A percentile compares a stretch with the other conserved stretches of the same genome.
Evolutionary conservation across 2,888 invertebrate genomes (phyloP).

Genomic region (Apamea sordens): DNA sequence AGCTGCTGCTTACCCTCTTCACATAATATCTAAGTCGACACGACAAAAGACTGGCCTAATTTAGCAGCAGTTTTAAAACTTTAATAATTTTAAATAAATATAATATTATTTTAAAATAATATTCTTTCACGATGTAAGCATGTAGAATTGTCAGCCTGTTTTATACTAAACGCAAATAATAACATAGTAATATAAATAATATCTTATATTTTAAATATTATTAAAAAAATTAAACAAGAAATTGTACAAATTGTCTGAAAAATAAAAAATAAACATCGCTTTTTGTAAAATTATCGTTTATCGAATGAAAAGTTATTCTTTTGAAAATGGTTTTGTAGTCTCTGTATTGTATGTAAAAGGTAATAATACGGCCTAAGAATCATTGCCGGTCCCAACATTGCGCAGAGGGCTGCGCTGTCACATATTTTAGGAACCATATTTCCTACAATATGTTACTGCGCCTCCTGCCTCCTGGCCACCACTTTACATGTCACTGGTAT

Average conservation of each 20-base stretch:
- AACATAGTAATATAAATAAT: slow-evolving; percentile 62
- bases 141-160: not conserved
- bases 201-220: slow-evolving; percentile 43
- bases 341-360: not conserved
- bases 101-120: not conserved
- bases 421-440: not conserved
- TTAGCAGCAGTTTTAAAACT: not conserved
- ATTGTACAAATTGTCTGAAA: slow-evolving; percentile 58
- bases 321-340: not conserved
- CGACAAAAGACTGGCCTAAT: slow-evolving; percentile 9
- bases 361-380: not conserved
- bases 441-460: too few relatives aligned
- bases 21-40: not conserved
- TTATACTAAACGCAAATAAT: slow-evolving; percentile 47
- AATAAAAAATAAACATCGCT: not conserved
- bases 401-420: not conserved
- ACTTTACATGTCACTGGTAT: too few relatives aligned
- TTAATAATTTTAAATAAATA: not conserved
- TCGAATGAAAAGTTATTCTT: not conserved
- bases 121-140: slow-evolving; percentile 12
- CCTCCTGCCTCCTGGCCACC: too few relatives aligned
- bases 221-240: slow-evolving; percentile 44
- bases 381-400: not conserved
- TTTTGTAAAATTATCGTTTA: slow-evolving; percentile 13
- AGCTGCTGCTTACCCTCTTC: too few relatives aligned